A percentile compares a stretch with the other conserved stretches of the same genome.
Evolutionary conservation across 2,888 invertebrate species (phyloP).

Genomic region (Erebia aethiops): DNA sequence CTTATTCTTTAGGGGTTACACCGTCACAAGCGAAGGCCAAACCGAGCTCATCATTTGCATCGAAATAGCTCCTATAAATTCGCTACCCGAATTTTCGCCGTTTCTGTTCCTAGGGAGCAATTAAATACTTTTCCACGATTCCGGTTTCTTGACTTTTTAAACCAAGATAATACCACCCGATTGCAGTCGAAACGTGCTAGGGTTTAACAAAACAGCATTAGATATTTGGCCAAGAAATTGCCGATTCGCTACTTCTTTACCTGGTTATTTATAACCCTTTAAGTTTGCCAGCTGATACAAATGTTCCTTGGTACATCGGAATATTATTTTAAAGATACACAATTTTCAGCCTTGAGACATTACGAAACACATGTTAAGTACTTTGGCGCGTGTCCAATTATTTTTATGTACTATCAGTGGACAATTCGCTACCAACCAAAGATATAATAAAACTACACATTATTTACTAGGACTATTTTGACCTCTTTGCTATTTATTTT

Average conservation of each 20-base stretch:
- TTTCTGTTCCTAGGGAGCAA: constrained; percentile 78
- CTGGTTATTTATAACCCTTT: not conserved
- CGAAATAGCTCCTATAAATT: constrained; percentile 82
- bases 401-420: constrained; percentile 10
- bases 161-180: constrained; percentile 71
- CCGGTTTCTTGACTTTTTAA: constrained; percentile 62
- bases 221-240: not conserved
- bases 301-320: not conserved
- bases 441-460: no score
- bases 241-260: not conserved
- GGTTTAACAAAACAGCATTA: constrained; percentile 7
- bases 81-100: constrained; percentile 80
- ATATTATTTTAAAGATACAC: not conserved
- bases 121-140: constrained; percentile 76
- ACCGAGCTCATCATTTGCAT: constrained; percentile 80
- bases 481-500: no score
- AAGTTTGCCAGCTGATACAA: not conserved
- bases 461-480: no score
- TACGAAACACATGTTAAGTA: constrained; percentile 13
- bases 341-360: constrained; percentile 13
- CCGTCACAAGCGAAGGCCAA: constrained; percentile 67
- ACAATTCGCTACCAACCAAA: constrained; percentile 9
- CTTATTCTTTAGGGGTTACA: constrained; percentile 78
- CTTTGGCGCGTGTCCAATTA: constrained; percentile 17
- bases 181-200: constrained; percentile 50